These are phyloP conservation scores for Tethya wilhelma DNA, from an alignment of 37 sponge, comb jelly and placozoan genomes.

Conservation along the genomic window DNA sequence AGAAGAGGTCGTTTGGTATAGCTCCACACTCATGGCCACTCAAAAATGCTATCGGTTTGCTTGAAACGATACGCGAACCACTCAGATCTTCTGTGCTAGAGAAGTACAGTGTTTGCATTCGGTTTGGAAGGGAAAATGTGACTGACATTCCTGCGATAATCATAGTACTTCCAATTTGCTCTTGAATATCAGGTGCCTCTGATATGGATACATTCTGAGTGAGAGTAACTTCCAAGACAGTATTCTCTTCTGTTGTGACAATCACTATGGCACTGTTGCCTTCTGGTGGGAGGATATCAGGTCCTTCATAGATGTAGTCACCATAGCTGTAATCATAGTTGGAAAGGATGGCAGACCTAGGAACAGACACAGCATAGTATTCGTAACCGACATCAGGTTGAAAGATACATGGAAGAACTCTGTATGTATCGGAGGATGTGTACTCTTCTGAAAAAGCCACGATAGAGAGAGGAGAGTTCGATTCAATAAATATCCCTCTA, in stretches of 20 bases:
- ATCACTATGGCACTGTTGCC: constrained; percentile 41
- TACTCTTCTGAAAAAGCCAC: constrained; percentile 39
- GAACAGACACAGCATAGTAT: constrained; percentile 68
- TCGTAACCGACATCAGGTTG: constrained; percentile 36
- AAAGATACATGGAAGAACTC: constrained; percentile 32
- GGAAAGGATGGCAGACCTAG: not conserved
- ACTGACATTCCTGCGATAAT: not conserved
- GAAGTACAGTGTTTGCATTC: constrained; percentile 28
- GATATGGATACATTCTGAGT: constrained; percentile 19
- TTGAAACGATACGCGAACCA: constrained; percentile 40
- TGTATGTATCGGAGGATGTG: constrained; percentile 26
- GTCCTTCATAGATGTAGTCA: not conserved
- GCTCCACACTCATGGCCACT: constrained; percentile 59
- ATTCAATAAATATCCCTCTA: too few relatives aligned
- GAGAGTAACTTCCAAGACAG: constrained; percentile 21
- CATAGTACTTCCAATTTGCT: not conserved
- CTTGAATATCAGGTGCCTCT: constrained; percentile 6
- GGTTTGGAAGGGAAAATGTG: not conserved
- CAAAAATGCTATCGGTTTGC: constrained; percentile 45
- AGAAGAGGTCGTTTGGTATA: constrained; percentile 15
- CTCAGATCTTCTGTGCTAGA: constrained; percentile 31
- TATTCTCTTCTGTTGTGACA: constrained; percentile 16
- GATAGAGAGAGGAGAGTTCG: constrained; percentile 32
- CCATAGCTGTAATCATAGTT: not conserved
- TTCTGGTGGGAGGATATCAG: not conserved